These are phyloP conservation scores for Chrysaora quinquecirrha DNA, from an alignment of 30 jellyfish, hydroid and myxozoan genomes.

Conservation along the genomic window DNA sequence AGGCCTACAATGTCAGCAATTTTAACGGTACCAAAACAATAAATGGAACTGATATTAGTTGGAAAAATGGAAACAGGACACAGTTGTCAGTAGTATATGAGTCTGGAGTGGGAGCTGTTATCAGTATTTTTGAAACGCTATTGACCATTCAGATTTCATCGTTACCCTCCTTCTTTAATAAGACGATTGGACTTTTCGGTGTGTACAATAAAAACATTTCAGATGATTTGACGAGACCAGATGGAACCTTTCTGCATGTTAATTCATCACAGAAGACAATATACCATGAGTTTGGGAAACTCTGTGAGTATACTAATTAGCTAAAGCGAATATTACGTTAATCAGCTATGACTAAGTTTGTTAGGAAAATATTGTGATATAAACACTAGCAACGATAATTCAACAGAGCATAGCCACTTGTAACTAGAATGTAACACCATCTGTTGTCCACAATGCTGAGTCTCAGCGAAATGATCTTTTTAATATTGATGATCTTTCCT, in stretches of 20 bases:
- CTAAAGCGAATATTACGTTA: too few species aligned
- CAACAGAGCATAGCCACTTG: too few species aligned
- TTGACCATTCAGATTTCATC: slow-evolving; percentile 23
- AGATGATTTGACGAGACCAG: slow-evolving; percentile 42
- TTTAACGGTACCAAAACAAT: background rate
- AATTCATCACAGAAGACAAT: slow-evolving; percentile 35
- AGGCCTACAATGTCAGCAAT: background rate
- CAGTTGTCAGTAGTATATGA: slow-evolving; percentile 1
- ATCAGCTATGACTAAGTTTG: too few species aligned
- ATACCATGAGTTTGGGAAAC: slow-evolving; percentile 55
- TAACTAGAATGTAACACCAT: too few species aligned
- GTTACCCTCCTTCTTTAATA: slow-evolving; percentile 3
- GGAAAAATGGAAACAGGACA: slow-evolving; percentile 9
- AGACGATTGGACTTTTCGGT: slow-evolving; percentile 57
- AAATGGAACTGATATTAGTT: slow-evolving; percentile 28
- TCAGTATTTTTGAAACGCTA: slow-evolving; percentile 20
- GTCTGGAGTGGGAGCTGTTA: slow-evolving; percentile 44
- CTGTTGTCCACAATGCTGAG: too few species aligned
- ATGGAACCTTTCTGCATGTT: slow-evolving; percentile 31
- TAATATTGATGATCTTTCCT: too few species aligned
- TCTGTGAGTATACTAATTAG: slow-evolving; percentile 40
- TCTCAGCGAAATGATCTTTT: too few species aligned
- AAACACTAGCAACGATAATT: too few species aligned
- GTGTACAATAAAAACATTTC: slow-evolving; percentile 23
- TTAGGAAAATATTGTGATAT: too few species aligned